Evolutionary conservation across 1,140 invertebrate genomes (phyloP).

Genomic region (Drosophila teissieri): DNA sequence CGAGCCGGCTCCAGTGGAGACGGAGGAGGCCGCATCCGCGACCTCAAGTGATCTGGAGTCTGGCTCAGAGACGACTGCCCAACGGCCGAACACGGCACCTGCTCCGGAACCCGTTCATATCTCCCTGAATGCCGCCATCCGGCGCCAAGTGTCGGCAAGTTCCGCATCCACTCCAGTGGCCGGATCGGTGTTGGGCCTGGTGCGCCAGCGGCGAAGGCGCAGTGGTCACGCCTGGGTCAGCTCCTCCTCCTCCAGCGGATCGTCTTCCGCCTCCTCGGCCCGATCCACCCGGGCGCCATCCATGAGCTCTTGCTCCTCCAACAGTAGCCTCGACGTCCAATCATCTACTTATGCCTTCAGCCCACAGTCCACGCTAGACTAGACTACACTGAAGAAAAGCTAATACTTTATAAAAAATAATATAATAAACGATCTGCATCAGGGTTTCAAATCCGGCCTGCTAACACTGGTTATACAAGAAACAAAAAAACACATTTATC

Average conservation of each 20-base stretch:
- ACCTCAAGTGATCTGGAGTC: constrained; percentile 65
- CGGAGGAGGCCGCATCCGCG: constrained; percentile 55
- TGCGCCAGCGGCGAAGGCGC: constrained; percentile 63
- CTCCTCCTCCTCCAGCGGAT: constrained; percentile 61
- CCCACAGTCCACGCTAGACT: constrained; percentile 51
- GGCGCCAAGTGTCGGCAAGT: constrained; percentile 20
- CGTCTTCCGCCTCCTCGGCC: constrained; percentile 59
- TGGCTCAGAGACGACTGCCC: constrained; percentile 13
- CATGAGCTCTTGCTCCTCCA: constrained; percentile 61
- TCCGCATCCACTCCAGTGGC: constrained; percentile 63
- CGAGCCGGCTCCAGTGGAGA: neutral
- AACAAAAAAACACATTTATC: neutral
- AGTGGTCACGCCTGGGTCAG: constrained; percentile 75
- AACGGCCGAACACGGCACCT: constrained; percentile 62
- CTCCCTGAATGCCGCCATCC: constrained; percentile 38
- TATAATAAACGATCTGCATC: too few relatives aligned
- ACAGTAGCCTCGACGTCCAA: constrained; percentile 62
- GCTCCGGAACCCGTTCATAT: constrained; percentile 33
- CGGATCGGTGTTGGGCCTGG: constrained; percentile 70
- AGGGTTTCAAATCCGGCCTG: neutral
- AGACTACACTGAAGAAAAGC: constrained; percentile 1
- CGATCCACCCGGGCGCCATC: constrained; percentile 59
- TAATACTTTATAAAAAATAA: neutral
- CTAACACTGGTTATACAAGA: neutral
- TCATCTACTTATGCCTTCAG: constrained; percentile 55